Base-by-base conservation (phyloP, 2,113 vertebrate species). In the Machaerirhynchus nigripectus region DNA sequence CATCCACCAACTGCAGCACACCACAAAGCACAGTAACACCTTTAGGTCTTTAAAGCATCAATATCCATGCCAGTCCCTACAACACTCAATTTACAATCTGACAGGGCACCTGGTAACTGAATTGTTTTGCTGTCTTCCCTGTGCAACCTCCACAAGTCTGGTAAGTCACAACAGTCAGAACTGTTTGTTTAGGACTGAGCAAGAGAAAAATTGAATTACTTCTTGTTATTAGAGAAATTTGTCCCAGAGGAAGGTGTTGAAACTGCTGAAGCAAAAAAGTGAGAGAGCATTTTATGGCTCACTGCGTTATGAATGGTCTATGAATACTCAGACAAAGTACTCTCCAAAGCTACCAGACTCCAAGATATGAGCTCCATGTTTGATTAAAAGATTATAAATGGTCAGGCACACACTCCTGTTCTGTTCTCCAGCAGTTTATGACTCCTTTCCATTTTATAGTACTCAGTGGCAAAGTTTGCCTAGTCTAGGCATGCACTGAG, bases 181-280 rank as follows among this genome's bases (percentile, higher is more conserved):
- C 74, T 77, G 94, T 96, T 95, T 90, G 90, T 93, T 96, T 94
- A 84, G 78, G 84, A 96, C 42, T 21, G 83, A 97, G 57, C 42
- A 92, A 96, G 81, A 96, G 59, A 90, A 97, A 97, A 97, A 98
- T 96, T 98, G 97, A 98, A 98, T 98, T 98, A 98, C 93, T 90
- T 95, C 95, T 95, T 56, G 30, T 95, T 97, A 97, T 98, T 98
- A 98, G 93, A 98, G 96, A 97, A 97, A 98, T 79, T 90, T 95
- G 83, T 97, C 97, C 95, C 96, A 69, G 93, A 96, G 96, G 97
- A 96, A 94, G 84, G 78, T 96, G 96, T 83, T 93, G 89, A 97
- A 97, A 95, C 70, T 28, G 53, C 53, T 95, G 96, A 97, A 95
- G 97, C 96, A 97, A 96, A 95, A 97, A 98, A 98, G 96, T 74